phyloP scores from a whole-genome alignment of 2,797 vertebrate genomes.

The Notamacropus eugenii region DNA sequence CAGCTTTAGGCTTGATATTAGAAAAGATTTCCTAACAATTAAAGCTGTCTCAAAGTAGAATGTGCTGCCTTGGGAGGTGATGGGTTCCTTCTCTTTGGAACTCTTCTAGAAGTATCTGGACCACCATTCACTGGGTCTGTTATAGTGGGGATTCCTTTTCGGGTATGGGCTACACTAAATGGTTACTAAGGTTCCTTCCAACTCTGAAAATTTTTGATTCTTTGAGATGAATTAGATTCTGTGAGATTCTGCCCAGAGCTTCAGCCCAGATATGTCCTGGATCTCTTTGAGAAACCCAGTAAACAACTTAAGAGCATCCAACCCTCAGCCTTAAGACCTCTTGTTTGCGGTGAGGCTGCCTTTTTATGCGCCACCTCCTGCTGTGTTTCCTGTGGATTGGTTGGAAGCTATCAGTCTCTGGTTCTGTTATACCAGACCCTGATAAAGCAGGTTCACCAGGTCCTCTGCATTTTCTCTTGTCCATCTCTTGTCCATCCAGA shows the following conservation, averaged over 20 bases:
- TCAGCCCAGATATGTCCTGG: not conserved
- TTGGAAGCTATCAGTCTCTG: not conserved
- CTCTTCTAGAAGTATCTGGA: not conserved
- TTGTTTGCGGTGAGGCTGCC: not conserved
- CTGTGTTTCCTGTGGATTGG: not conserved
- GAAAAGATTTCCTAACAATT: not conserved
- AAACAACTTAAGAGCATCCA: rapidly evolving
- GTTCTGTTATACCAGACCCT: not conserved
- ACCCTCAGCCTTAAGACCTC: not conserved
- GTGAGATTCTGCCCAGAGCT: not conserved
- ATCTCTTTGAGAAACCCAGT: not conserved
- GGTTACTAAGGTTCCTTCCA: not conserved
- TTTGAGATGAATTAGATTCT: not conserved
- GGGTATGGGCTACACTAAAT: not conserved
- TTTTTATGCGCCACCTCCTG: not conserved
- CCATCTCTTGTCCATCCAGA: not conserved
- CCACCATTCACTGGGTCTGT: not conserved
- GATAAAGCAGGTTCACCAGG: not conserved
- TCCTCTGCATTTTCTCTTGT: not conserved
- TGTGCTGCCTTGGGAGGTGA: not conserved
- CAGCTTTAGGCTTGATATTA: not conserved
- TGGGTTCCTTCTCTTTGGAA: not conserved
- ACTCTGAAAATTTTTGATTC: not conserved
- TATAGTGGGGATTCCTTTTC: not conserved
- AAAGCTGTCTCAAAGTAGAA: not conserved